phyloP scores from a whole-genome alignment of 2,113 vertebrate genomes.

The Petromus typicus region DNA sequence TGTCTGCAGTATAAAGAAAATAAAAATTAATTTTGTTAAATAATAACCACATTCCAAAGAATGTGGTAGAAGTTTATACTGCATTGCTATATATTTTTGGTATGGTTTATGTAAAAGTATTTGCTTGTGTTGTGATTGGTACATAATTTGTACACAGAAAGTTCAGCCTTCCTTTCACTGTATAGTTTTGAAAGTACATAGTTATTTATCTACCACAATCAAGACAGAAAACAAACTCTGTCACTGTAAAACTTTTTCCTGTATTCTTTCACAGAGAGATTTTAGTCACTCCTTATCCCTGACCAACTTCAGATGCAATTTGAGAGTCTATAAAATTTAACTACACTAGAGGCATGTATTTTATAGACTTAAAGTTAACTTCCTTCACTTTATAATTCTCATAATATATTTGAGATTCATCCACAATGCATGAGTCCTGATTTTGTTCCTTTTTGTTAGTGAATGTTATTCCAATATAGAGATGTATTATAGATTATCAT shows the following conservation, averaged over 20 bases:
- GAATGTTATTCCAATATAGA: background rate
- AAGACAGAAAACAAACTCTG: background rate
- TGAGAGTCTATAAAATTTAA: background rate
- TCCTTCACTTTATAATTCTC: background rate
- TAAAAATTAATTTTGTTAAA: background rate
- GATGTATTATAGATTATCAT: background rate
- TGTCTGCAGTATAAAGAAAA: background rate
- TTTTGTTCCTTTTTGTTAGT: background rate
- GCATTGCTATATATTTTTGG: background rate
- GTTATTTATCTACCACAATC: background rate
- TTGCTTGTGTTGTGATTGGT: background rate
- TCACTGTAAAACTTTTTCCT: background rate
- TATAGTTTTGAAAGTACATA: background rate
- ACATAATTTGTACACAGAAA: background rate
- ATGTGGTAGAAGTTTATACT: background rate
- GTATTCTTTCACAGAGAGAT: background rate
- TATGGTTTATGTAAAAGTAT: background rate
- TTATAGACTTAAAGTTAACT: background rate
- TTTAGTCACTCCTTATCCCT: background rate
- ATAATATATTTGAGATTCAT: background rate
- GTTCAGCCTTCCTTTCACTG: background rate
- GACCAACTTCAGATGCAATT: background rate
- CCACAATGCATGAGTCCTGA: background rate
- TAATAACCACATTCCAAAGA: background rate
- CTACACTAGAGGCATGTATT: background rate